Base-by-base conservation (phyloP, 2,797 vertebrate genomes). In the Malacoctenus gilli region DNA sequence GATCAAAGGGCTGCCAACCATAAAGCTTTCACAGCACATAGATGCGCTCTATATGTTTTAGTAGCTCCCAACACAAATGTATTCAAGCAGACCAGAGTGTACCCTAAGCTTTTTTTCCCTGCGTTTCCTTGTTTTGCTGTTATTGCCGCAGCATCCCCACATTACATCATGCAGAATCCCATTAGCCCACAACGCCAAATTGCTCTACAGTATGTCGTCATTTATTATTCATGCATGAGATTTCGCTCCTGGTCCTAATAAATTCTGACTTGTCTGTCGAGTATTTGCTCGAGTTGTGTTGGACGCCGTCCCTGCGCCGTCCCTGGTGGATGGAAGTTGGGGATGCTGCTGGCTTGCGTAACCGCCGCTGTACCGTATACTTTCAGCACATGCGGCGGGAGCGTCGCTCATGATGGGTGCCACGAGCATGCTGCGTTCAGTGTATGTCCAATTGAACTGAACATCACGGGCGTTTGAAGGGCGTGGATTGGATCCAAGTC, bases 281-380 rank as follows among this genome's bases (percentile, higher is more conserved):
- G 8, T 30, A 32, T 16, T 28, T 40, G 22, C 18, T 51, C 0
- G 14, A 34, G 55, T 50, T 54, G 1, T 19, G 37, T 38, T 49
- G 15, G 55, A 68, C 36, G 23, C 48, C 1, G 47, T 68, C 14
- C 20, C 56, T 12, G 2, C 36, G 16, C 54, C 16, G 22, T 61
- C 53, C n/a, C 35, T 14, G 14, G 23, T 62, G 43, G 43, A 19
- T 40, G 49, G 38, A 38, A 9, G 48, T 40, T 41, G 23, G 18
- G 38, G 22, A 63, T 49, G 28, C 48, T 49, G 54, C 25, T 56
- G 62, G 34, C 60, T 51, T 41, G 19, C 43, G 21, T 53, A 37
- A 49, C 62, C 51, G 40, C 3, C 56, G 43, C 41, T 13, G 14
- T 39, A 52, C 32, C 21, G 14, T 19, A 8, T 41, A 23, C 52